Conservation (phyloP, 1,140 invertebrate genomes). For the Halictus rubicundus region DNA sequence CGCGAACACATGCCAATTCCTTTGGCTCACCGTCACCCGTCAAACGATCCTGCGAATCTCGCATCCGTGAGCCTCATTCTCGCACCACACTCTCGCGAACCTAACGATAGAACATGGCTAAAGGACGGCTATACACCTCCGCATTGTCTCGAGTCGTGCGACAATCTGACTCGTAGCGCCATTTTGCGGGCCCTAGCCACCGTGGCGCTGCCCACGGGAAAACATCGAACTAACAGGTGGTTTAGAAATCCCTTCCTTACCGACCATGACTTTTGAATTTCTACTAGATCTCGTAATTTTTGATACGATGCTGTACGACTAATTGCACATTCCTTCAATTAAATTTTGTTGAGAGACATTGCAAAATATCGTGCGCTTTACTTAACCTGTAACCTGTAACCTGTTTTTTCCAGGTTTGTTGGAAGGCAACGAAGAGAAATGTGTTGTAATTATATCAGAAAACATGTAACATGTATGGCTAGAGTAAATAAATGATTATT, state of each 20-base stretch:
- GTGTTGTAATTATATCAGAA: too few species aligned
- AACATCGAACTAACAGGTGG: constrained; percentile 12
- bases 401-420: too few species aligned
- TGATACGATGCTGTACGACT: too few species aligned
- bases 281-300: too few species aligned
- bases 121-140: constrained; percentile 54
- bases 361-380: too few species aligned
- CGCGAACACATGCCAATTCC: constrained; percentile 56
- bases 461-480: too few species aligned
- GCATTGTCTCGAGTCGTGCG: constrained; percentile 64
- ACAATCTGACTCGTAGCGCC: constrained; percentile 51
- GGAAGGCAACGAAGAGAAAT: too few species aligned
- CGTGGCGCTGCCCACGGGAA: background rate
- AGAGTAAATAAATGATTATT: too few species aligned
- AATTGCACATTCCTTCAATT: too few species aligned
- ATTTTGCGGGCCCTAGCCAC: constrained; percentile 31
- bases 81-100: constrained; percentile 39
- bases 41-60: constrained; percentile 31
- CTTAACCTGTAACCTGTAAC: too few species aligned
- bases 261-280: background rate
- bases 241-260: background rate
- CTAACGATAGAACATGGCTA: constrained; percentile 52
- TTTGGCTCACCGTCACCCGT: constrained; percentile 34
- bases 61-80: constrained; percentile 49
- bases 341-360: too few species aligned